phyloP scores from a whole-genome alignment of 2,113 vertebrate genomes.

The Gadus chalcogrammus region DNA sequence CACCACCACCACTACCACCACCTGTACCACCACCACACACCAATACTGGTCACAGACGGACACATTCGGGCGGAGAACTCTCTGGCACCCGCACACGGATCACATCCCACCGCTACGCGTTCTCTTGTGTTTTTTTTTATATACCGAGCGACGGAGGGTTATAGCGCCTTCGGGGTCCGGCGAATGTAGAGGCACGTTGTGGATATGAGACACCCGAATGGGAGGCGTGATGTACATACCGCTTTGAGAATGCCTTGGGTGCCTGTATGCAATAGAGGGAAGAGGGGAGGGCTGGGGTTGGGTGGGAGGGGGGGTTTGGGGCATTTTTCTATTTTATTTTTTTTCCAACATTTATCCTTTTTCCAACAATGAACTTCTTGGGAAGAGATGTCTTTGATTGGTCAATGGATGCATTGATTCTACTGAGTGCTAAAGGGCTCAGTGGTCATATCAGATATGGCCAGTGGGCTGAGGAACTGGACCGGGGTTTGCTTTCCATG shows the following conservation, averaged over 20 bases:
- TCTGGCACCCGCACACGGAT: background rate
- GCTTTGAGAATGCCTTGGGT: slow-evolving; percentile 58
- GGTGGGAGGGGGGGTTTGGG: too few relatives aligned
- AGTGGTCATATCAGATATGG: slow-evolving; percentile 70
- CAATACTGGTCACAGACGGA: too few relatives aligned
- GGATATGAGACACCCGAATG: slow-evolving; percentile 9
- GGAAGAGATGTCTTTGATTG: slow-evolving; percentile 46
- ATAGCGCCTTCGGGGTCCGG: background rate
- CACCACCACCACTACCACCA: too few relatives aligned
- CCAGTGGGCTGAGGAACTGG: slow-evolving; percentile 56
- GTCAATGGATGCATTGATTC: slow-evolving; percentile 47
- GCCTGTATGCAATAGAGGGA: slow-evolving; percentile 54
- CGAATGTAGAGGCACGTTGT: background rate
- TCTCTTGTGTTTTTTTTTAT: too few relatives aligned
- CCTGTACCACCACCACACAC: background rate
- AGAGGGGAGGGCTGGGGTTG: background rate
- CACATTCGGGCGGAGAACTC: background rate
- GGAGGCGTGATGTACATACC: slow-evolving; percentile 41
- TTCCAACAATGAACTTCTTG: slow-evolving; percentile 44
- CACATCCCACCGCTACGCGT: background rate
- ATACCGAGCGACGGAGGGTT: too few relatives aligned
- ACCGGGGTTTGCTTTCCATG: slow-evolving; percentile 58
- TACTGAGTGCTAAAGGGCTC: slow-evolving; percentile 61
- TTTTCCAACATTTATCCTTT: slow-evolving; percentile 2
- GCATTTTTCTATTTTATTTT: slow-evolving; percentile 21